Conservation (phyloP, 1,140 invertebrate species). For the Trachymyrmex septentrionalis region DNA sequence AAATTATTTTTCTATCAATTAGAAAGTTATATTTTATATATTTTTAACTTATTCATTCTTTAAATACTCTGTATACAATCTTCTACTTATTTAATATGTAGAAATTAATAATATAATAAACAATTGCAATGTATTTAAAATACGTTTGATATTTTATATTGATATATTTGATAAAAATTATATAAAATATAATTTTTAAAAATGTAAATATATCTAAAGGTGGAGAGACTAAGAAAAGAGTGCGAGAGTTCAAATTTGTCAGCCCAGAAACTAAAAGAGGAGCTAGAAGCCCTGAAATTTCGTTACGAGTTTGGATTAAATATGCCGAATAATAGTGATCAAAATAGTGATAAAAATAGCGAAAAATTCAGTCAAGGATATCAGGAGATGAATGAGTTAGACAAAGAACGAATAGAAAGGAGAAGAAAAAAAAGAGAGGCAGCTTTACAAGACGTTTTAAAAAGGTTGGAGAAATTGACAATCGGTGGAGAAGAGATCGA, state of each 20-base stretch:
- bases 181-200: neutral
- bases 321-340: neutral
- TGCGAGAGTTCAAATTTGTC: constrained; percentile 82
- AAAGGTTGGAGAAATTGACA: constrained; percentile 82
- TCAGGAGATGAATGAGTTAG: constrained; percentile 60
- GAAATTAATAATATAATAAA: no score
- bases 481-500: constrained; percentile 84
- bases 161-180: neutral
- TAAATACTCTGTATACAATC: neutral
- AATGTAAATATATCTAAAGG: constrained; percentile 25
- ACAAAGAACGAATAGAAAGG: constrained; percentile 79
- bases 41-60: neutral
- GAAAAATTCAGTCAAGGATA: neutral
- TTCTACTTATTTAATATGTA: neutral
- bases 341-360: neutral
- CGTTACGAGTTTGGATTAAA: constrained; percentile 72
- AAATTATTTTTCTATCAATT: neutral
- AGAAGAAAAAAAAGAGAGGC: constrained; percentile 81
- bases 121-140: no score
- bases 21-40: no score
- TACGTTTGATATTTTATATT: neutral
- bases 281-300: constrained; percentile 78
- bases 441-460: constrained; percentile 83
- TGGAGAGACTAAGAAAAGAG: constrained; percentile 80
- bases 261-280: constrained; percentile 81